Conservation (phyloP, 2,888 invertebrate species). For the Leucania comma region DNA sequence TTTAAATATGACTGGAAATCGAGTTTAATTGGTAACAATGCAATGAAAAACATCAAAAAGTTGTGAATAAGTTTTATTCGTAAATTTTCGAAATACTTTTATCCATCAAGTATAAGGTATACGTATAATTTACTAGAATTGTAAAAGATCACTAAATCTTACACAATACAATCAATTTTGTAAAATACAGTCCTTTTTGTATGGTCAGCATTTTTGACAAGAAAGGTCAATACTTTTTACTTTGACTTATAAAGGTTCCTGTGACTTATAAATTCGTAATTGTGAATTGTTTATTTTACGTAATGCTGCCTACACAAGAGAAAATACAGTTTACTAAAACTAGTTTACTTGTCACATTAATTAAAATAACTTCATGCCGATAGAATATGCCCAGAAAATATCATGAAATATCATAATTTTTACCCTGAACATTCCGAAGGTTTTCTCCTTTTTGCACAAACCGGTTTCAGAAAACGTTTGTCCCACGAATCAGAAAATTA, state of each 20-base stretch:
- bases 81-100: constrained; percentile 23
- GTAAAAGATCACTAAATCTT: constrained; percentile 32
- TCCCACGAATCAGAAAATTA: constrained; percentile 5
- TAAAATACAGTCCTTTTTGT: constrained; percentile 32
- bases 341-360: constrained; percentile 6
- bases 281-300: not conserved
- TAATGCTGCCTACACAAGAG: constrained; percentile 31
- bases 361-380: constrained; percentile 33
- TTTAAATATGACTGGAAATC: not conserved
- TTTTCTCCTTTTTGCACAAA: constrained; percentile 43
- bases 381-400: constrained; percentile 29
- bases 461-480: constrained; percentile 13
- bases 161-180: constrained; percentile 13
- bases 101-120: constrained; percentile 43
- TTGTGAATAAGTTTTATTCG: constrained; percentile 11
- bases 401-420: constrained; percentile 23
- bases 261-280: not conserved
- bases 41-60: constrained; percentile 27
- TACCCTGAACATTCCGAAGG: constrained; percentile 47
- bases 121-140: constrained; percentile 38
- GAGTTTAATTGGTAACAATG: not conserved
- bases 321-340: constrained; percentile 21
- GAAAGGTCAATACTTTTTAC: not conserved
- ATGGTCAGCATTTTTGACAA: constrained; percentile 22
- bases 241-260: constrained; percentile 3